Evolutionary conservation across 2,888 invertebrate genomes (phyloP), one percentile per base, ranked within the genome.

Genomic region (Agrotis ipsilon): DNA sequence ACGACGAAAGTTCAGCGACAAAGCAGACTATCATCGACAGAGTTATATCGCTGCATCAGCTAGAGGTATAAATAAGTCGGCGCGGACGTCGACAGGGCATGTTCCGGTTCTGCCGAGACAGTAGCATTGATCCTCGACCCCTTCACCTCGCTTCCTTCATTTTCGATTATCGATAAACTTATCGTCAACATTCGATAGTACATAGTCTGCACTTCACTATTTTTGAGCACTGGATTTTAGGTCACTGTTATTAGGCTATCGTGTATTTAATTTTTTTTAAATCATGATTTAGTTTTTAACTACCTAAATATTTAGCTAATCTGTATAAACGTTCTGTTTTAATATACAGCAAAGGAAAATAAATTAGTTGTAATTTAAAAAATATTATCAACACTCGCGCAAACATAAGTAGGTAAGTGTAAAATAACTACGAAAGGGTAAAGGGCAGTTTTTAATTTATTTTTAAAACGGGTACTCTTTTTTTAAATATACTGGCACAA

Each of bases 1-100:
- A 95, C 92, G 95, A 94, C 90, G 95, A 92, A 87, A 95, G 93
- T 90, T 96, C 96, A 94, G 95, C 96, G 73, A 96, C 92, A 91
- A 96, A 95, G 92, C 94, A 96, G 94, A 96, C 94, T 96, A 96
- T 95, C 96, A 96, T 96, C 92, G 96, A 96, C 96, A 94, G 93
- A 89, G 92, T 90, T 94, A 94, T 94, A 78, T 93, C 86, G 90
- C 92, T 87, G 92, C 93, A 94, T 94, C 94, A 94, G 93, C 94
- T 94, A 91, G 89, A 90, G 82, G 86, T 89, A 90, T 89, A 91
- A 93, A 93, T 84, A 81, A 91, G 94, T 94, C 92, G 96, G 92
- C 95, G 95, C 78, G 92, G 93, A 84, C 95, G 93, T 94, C 91
- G 96, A 91, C 92, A 90, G 89, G 84, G 86, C 93, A 92, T 94